These are phyloP conservation scores for Lipophrys pholis DNA, from an alignment of 2,113 vertebrate species.

Conservation along the genomic window DNA sequence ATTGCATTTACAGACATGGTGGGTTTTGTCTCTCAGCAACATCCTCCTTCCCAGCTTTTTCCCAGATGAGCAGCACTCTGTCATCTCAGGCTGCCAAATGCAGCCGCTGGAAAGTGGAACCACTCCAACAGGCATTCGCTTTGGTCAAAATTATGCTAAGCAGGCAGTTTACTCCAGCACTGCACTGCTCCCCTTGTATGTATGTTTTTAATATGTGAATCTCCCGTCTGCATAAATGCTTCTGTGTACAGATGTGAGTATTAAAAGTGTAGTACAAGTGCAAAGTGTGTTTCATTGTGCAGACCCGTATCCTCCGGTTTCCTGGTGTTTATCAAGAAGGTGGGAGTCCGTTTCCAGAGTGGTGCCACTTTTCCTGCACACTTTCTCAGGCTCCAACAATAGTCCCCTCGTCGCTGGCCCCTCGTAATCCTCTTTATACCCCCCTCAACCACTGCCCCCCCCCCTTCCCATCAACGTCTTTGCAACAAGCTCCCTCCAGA, in stretches of 20 bases:
- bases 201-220: slow-evolving; percentile 12
- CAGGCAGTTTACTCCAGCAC: slow-evolving; percentile 26
- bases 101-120: slow-evolving; percentile 48
- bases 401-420: slow-evolving; percentile 62
- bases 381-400: slow-evolving; percentile 83
- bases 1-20: slow-evolving; percentile 72
- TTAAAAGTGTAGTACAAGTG: neutral
- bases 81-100: slow-evolving; percentile 65
- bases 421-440: slow-evolving; percentile 77
- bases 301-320: slow-evolving; percentile 48
- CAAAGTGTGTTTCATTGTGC: slow-evolving; percentile 1
- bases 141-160: slow-evolving; percentile 51
- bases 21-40: slow-evolving; percentile 58
- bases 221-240: slow-evolving; percentile 2
- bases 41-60: slow-evolving; percentile 57
- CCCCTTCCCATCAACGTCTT: neutral
- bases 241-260: neutral
- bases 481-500: slow-evolving; percentile 38
- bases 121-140: slow-evolving; percentile 45
- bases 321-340: slow-evolving; percentile 54
- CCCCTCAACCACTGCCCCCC: slow-evolving; percentile 10
- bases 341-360: slow-evolving; percentile 44
- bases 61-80: slow-evolving; percentile 67
- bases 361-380: slow-evolving; percentile 67
- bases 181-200: slow-evolving; percentile 11